Base-by-base conservation (phyloP, 2,888 invertebrate species). In the Junonia oenone region DNA sequence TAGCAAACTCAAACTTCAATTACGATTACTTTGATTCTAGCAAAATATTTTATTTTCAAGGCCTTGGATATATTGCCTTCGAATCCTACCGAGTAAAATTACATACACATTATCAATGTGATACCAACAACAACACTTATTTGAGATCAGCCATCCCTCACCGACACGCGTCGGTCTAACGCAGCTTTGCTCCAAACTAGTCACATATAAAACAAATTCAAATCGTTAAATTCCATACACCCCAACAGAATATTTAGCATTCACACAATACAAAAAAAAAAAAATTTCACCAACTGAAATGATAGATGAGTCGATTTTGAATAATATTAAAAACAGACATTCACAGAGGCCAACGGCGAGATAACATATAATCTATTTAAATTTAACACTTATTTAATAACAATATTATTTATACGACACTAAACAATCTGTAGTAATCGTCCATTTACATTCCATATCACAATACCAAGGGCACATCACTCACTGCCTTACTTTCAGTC, bases 271-370 rank as follows among this genome's bases (percentile, higher is more conserved):
- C 37, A 31, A 45, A 31, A 45, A 45, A 31, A 45, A 31, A 45
- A 45, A 46, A 52, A 56, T 56, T 49, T 55, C 26, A 9, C 46
- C 33, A 46, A 50, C 43, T 56, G 54, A 54, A 52, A 56, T 19
- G 26, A 65, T 66, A 72, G 67, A 72, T 70, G 71, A 72, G 68
- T 66, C 68, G 74, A 75, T 72, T 79, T 76, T 68, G 71, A 81
- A 88, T 88, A 87, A 88, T 81, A 88, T 87, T 87, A 89, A 87
- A 87, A 89, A 88, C 82, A 82, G 75, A 69, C 73, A 75, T 73
- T 67, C 66, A 43, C 43, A 76, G 73, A 75, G 73, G 73, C 75
- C 76, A 81, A 81, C 76, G 67, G 78, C 71, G 69, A 73, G 74
- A 79, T 74, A 79, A 81, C 58, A 59, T 83, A 77, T 69, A 76